A percentile compares a stretch with the other conserved stretches of the same genome.
These are phyloP conservation scores for Protophormia terraenovae DNA, from an alignment of 2,888 invertebrate species.

Conservation along the genomic window DNA sequence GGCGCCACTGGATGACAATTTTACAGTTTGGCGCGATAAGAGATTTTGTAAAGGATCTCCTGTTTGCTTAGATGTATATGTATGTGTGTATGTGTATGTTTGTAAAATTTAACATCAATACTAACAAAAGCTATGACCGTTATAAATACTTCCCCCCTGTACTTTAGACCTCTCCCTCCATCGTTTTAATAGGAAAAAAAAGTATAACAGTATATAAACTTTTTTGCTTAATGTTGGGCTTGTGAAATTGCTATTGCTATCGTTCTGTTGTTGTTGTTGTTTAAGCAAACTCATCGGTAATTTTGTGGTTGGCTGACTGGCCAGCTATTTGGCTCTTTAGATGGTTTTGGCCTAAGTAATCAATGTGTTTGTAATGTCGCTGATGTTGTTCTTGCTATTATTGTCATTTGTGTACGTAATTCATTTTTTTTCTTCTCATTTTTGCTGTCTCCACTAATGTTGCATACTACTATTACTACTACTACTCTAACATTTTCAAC, in stretches of 20 bases:
- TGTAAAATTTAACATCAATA: constrained; percentile 46
- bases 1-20: constrained; percentile 66
- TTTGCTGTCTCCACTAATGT: constrained; percentile 35
- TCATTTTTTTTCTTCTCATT: background rate
- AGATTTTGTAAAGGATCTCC: constrained; percentile 61
- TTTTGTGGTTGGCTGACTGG: constrained; percentile 70
- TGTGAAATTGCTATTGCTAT: background rate
- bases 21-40: constrained; percentile 68
- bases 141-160: constrained; percentile 47
- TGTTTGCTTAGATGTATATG: too few relatives aligned
- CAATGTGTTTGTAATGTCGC: constrained; percentile 60
- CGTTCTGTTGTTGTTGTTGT: constrained; percentile 44
- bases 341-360: constrained; percentile 64
- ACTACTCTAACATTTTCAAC: constrained; percentile 20
- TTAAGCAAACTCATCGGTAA: constrained; percentile 69
- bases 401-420: constrained; percentile 55
- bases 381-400: constrained; percentile 51
- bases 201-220: constrained; percentile 30
- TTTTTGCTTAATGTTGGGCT: constrained; percentile 42
- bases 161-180: background rate
- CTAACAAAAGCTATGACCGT: constrained; percentile 62
- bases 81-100: background rate
- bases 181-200: constrained; percentile 34
- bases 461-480: constrained; percentile 25
- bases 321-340: constrained; percentile 63